Evolutionary conservation across 1,140 invertebrate species (phyloP).

Genomic region (Hyposmocoma kahamanoa): DNA sequence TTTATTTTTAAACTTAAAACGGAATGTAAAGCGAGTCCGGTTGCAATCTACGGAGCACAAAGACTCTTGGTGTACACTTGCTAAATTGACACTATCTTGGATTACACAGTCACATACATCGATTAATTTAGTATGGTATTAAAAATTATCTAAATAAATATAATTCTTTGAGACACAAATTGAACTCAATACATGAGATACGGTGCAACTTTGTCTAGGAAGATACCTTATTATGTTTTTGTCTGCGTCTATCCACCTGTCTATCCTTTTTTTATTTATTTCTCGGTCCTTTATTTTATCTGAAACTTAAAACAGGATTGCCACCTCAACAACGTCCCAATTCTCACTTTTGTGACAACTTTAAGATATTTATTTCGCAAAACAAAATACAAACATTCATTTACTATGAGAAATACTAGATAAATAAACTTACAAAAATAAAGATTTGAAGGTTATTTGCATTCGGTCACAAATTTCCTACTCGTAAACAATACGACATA

Average conservation of each 20-base stretch:
- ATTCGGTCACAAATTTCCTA: too few species aligned
- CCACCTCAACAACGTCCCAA: too few species aligned
- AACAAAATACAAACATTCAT: too few species aligned
- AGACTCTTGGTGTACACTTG: slow-evolving; percentile 74
- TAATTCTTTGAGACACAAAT: background rate
- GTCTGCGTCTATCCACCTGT: slow-evolving; percentile 54
- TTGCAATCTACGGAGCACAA: slow-evolving; percentile 73
- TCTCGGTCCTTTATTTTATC: slow-evolving; percentile 14
- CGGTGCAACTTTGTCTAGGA: background rate
- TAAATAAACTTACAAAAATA: too few species aligned
- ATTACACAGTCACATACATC: slow-evolving; percentile 71
- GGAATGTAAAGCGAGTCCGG: slow-evolving; percentile 55
- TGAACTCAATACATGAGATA: background rate
- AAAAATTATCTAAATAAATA: background rate
- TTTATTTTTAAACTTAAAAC: too few species aligned
- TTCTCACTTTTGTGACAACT: too few species aligned
- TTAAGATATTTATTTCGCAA: too few species aligned
- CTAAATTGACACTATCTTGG: slow-evolving; percentile 70
- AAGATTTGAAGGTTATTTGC: too few species aligned
- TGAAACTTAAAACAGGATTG: too few species aligned
- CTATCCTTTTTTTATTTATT: slow-evolving; percentile 59
- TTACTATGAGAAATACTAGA: too few species aligned
- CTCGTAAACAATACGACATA: too few species aligned
- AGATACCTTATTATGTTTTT: slow-evolving; percentile 29
- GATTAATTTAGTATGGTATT: too few species aligned